A percentile compares a stretch with the other conserved stretches of the same genome.
These are phyloP conservation scores for Zeuzera pyrina DNA, from an alignment of 2,888 invertebrate species.

Conservation along the genomic window DNA sequence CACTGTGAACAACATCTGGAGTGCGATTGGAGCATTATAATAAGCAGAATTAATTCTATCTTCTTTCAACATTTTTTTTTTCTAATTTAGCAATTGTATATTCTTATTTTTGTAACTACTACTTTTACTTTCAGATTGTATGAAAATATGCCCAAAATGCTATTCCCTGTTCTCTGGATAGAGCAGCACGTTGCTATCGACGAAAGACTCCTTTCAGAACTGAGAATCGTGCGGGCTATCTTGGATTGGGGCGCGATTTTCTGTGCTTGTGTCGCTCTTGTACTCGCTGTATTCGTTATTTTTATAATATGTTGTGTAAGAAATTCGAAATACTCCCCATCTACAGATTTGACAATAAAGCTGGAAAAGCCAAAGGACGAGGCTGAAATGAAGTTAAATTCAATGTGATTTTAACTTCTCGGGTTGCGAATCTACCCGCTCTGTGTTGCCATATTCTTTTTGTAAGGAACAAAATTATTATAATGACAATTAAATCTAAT, in stretches of 20 bases:
- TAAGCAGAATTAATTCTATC: too few species aligned
- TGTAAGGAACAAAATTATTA: too few species aligned
- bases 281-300: slow-evolving; percentile 62
- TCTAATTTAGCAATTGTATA: too few species aligned
- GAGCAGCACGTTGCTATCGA: slow-evolving; percentile 78
- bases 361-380: slow-evolving; percentile 44
- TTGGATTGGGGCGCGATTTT: slow-evolving; percentile 52
- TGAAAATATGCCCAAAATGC: slow-evolving; percentile 76
- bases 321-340: slow-evolving; percentile 29
- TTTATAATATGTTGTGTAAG: slow-evolving; percentile 41
- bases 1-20: too few species aligned
- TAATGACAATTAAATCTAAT: too few species aligned
- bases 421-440: too few species aligned
- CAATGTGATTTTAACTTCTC: slow-evolving; percentile 28
- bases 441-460: too few species aligned
- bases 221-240: slow-evolving; percentile 49
- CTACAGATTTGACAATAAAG: slow-evolving; percentile 23
- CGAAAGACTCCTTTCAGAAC: slow-evolving; percentile 64
- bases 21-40: too few species aligned
- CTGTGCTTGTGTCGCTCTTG: slow-evolving; percentile 57
- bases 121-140: slow-evolving; percentile 78
- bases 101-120: too few species aligned
- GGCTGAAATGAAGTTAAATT: slow-evolving; percentile 47
- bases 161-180: slow-evolving; percentile 87
- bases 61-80: too few species aligned